These are phyloP conservation scores for Datnioides undecimradiatus DNA, from an alignment of 2,113 vertebrate species.

Conservation along the genomic window DNA sequence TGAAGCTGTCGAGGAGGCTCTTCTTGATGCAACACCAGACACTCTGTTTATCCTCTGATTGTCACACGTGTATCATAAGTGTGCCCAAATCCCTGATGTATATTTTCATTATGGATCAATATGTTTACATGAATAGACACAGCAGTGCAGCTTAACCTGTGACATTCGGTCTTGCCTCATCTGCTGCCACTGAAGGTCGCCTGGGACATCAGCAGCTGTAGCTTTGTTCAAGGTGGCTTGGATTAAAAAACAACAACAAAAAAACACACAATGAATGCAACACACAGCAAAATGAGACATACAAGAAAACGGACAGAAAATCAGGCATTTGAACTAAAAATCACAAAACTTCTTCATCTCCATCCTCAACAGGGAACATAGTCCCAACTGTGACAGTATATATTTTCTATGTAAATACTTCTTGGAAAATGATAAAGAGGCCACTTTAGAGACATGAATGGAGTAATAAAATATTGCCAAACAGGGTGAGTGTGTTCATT, in stretches of 20 bases:
- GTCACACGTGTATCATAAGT: too few relatives aligned
- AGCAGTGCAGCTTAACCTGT: not conserved
- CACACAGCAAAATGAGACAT: not conserved
- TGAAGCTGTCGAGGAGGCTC: not conserved
- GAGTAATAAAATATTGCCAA: not conserved
- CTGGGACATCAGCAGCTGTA: not conserved
- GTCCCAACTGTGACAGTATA: not conserved
- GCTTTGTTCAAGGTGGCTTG: too few relatives aligned
- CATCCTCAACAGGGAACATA: not conserved
- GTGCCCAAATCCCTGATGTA: not conserved
- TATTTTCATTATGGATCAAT: not conserved
- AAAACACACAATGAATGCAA: not conserved
- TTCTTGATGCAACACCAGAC: not conserved
- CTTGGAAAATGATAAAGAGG: not conserved
- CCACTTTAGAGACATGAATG: not conserved
- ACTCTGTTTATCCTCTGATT: too few relatives aligned
- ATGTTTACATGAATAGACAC: not conserved
- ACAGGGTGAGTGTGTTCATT: not conserved
- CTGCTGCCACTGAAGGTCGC: slow-evolving; percentile 10
- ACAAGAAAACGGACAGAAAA: not conserved
- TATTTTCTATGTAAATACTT: not conserved
- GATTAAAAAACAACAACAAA: not conserved
- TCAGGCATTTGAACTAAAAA: not conserved
- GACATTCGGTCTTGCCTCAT: not conserved
- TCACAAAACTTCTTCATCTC: too few relatives aligned